Evolutionary conservation across 2,797 vertebrate genomes (phyloP).

Genomic region (Myoxocephalus aenaeus): DNA sequence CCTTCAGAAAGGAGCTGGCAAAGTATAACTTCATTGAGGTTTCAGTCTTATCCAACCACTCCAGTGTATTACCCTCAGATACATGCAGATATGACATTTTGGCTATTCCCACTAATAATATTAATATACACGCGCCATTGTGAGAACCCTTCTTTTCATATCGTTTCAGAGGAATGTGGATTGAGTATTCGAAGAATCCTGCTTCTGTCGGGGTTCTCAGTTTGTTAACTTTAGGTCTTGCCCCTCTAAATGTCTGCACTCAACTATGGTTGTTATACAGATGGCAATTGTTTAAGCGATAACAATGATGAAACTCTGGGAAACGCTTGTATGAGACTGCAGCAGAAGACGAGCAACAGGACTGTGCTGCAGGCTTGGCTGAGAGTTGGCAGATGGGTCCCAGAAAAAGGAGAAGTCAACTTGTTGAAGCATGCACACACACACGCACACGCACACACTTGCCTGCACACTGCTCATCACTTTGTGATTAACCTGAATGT

Average conservation of each 20-base stretch:
- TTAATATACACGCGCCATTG: neutral
- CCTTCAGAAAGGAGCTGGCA: neutral
- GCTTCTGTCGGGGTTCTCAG: conserved; percentile 20
- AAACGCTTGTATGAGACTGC: conserved; percentile 56
- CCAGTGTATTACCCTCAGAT: neutral
- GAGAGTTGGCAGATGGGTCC: conserved; percentile 54
- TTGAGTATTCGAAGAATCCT: conserved; percentile 25
- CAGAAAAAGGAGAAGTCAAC: conserved; percentile 40
- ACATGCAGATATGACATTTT: neutral
- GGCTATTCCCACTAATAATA: neutral
- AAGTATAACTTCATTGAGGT: neutral
- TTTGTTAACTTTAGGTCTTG: conserved; percentile 44
- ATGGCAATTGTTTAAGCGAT: conserved; percentile 48
- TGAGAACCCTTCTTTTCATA: neutral
- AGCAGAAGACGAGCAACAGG: conserved; percentile 39
- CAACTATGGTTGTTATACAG: conserved; percentile 39
- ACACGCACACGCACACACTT: neutral
- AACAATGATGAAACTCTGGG: conserved; percentile 71
- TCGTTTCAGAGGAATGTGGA: neutral
- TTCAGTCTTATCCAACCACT: neutral
- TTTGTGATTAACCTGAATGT: conserved; percentile 64
- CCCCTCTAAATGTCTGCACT: conserved; percentile 36
- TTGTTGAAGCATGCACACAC: conserved; percentile 22
- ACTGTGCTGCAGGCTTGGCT: conserved; percentile 40
- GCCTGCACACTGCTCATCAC: conserved; percentile 30